phyloP scores from a whole-genome alignment of 2,113 vertebrate species.

The Canis aureus region DNA sequence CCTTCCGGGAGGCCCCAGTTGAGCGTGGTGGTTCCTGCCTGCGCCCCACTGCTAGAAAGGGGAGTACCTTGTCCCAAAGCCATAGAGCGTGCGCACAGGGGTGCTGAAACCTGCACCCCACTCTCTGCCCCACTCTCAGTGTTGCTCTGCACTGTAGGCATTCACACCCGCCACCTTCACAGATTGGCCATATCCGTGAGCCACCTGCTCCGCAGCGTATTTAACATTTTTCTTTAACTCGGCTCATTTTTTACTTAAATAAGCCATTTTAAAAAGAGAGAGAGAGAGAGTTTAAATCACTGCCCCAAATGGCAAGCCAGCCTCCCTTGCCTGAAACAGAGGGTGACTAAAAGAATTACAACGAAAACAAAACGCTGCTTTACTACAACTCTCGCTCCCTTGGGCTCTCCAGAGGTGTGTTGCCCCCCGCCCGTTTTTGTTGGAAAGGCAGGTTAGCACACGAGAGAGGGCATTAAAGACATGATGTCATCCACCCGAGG shows the following conservation, averaged over 20 bases:
- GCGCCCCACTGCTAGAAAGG: accelerated
- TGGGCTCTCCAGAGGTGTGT: accelerated
- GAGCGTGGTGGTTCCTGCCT: not conserved
- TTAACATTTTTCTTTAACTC: constrained; percentile 55
- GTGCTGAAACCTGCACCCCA: accelerated
- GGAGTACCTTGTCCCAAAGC: not conserved
- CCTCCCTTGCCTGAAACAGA: constrained; percentile 57
- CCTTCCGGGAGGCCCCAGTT: accelerated
- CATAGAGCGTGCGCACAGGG: not conserved
- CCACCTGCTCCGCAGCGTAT: not conserved
- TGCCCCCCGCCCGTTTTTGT: not conserved
- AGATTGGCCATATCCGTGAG: not conserved
- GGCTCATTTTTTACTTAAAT: constrained; percentile 67
- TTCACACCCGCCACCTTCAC: not conserved
- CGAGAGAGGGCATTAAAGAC: not conserved
- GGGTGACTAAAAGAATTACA: not conserved
- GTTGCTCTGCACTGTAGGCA: accelerated
- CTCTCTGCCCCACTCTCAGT: not conserved
- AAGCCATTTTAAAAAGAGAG: constrained; percentile 34
- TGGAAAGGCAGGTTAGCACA: not conserved
- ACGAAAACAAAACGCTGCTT: not conserved
- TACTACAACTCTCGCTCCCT: not conserved
- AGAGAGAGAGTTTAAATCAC: constrained; percentile 65
- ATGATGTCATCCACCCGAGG: not conserved
- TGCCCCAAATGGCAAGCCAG: constrained; percentile 65